These are phyloP conservation scores for Nycticryphes semicollaris DNA, from an alignment of 2,113 vertebrate species.

Conservation along the genomic window DNA sequence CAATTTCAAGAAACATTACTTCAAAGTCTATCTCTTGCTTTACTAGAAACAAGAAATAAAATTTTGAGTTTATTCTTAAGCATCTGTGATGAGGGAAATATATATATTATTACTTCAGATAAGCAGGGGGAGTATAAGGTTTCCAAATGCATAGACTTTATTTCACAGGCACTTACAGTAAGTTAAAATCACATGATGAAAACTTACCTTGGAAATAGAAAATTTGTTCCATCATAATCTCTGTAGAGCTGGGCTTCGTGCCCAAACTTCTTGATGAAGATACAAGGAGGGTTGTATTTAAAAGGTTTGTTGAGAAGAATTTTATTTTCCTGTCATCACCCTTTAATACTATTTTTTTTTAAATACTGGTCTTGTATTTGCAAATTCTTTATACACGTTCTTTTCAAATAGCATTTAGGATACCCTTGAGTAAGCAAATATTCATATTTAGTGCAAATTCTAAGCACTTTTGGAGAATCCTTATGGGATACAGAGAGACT, in stretches of 20 bases:
- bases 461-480: not conserved
- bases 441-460: not conserved
- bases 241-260: not conserved
- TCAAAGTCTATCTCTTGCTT: not conserved
- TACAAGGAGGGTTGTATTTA: not conserved
- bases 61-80: not conserved
- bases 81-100: not conserved
- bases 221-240: not conserved
- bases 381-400: not conserved
- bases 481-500: not conserved
- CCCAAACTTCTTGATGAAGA: not conserved
- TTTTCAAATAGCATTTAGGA: not conserved
- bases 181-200: not conserved
- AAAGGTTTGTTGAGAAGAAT: not conserved
- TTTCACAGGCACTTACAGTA: not conserved
- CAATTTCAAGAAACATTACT: not conserved
- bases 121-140: not conserved
- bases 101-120: not conserved
- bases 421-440: not conserved
- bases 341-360: not conserved
- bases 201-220: not conserved
- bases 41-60: not conserved
- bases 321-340: not conserved
- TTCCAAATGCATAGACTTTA: not conserved
- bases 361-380: not conserved